These are phyloP conservation scores for Amphipoea oculea DNA, from an alignment of 2,888 invertebrate genomes.

Conservation along the genomic window DNA sequence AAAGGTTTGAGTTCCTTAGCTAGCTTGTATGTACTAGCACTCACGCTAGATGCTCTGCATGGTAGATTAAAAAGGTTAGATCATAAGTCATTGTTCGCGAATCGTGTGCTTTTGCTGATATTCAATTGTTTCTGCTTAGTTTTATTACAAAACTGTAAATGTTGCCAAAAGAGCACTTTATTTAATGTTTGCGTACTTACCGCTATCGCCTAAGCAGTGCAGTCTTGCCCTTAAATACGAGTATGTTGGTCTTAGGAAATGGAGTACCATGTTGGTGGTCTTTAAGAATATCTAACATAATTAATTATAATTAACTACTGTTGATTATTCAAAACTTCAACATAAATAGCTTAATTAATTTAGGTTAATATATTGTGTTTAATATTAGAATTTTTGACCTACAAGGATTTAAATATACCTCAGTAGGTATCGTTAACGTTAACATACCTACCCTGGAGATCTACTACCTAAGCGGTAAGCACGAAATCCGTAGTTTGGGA, in stretches of 20 bases:
- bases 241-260: constrained; percentile 22
- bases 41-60: background rate
- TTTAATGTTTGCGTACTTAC: background rate
- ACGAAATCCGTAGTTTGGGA: no score
- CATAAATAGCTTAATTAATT: background rate
- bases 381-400: background rate
- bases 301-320: constrained; percentile 3
- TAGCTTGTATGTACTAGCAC: no score
- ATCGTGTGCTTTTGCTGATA: background rate
- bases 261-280: constrained; percentile 16
- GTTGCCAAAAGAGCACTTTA: background rate
- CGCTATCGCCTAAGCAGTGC: background rate
- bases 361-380: background rate
- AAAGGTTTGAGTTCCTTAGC: no score
- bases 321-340: background rate
- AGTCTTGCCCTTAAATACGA: background rate
- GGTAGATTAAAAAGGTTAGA: background rate
- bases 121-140: background rate
- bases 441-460: no score
- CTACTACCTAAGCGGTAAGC: no score
- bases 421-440: no score
- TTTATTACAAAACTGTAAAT: background rate
- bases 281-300: background rate
- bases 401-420: no score
- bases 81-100: background rate